Conservation (phyloP, 2,888 invertebrate species). For the Acleris literana region DNA sequence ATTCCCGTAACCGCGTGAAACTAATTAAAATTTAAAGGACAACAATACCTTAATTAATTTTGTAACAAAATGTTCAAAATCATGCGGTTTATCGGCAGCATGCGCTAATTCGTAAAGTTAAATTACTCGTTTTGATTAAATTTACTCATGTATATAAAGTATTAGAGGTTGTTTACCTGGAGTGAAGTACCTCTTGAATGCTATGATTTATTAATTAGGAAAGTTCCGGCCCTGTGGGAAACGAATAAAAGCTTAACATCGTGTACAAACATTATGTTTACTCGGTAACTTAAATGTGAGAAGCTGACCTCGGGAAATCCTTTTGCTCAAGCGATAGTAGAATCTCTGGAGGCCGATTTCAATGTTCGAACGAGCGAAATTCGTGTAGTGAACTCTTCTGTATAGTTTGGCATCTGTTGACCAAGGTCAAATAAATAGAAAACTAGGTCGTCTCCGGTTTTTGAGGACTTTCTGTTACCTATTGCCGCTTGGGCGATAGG, state of each 20-base stretch:
- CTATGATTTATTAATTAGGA: slow-evolving; percentile 35
- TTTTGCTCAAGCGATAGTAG: neutral
- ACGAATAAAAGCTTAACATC: slow-evolving; percentile 11
- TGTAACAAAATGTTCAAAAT: slow-evolving; percentile 23
- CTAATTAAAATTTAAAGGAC: slow-evolving; percentile 26
- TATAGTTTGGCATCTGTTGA: too few relatives aligned
- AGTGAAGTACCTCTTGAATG: slow-evolving; percentile 14
- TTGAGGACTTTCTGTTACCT: too few relatives aligned
- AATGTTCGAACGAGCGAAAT: too few relatives aligned
- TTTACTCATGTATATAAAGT: slow-evolving; percentile 10
- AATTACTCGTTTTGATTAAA: slow-evolving; percentile 22
- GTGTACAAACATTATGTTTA: slow-evolving; percentile 14
- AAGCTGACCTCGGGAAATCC: neutral
- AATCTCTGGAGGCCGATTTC: neutral
- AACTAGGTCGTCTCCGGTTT: too few relatives aligned
- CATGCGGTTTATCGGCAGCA: slow-evolving; percentile 19
- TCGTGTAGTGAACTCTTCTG: too few relatives aligned
- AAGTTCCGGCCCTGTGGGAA: slow-evolving; percentile 30
- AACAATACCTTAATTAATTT: slow-evolving; percentile 24
- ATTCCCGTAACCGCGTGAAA: neutral
- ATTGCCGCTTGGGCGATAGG: too few relatives aligned
- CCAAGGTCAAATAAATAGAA: too few relatives aligned
- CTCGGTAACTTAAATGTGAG: slow-evolving; percentile 4
- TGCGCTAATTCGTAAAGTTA: slow-evolving; percentile 22
- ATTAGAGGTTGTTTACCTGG: slow-evolving; percentile 17